A percentile compares a stretch with the other conserved stretches of the same genome.
These are phyloP conservation scores for Carduelis carduelis DNA, from an alignment of 2,797 vertebrate species.

Conservation along the genomic window DNA sequence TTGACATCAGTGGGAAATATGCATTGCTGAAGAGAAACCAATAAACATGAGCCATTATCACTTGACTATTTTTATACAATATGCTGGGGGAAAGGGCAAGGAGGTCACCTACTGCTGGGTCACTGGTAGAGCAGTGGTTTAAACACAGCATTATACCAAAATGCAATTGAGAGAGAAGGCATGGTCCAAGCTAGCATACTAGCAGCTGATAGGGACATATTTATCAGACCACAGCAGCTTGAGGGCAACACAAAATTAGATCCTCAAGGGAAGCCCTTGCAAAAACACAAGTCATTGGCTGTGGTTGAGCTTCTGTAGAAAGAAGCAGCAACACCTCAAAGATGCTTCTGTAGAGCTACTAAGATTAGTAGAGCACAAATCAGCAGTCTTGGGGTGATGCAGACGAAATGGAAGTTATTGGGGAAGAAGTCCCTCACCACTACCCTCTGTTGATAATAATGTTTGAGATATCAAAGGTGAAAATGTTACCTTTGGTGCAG, in stretches of 20 bases:
- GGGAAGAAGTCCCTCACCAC: neutral
- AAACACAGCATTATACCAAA: neutral
- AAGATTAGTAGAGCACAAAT: neutral
- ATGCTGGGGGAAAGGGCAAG: neutral
- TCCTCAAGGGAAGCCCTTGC: neutral
- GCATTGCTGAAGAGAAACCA: neutral
- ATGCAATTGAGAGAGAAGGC: neutral
- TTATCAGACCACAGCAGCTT: neutral
- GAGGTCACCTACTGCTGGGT: neutral
- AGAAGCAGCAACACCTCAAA: neutral
- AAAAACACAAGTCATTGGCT: neutral
- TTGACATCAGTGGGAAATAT: neutral
- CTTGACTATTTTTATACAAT: neutral
- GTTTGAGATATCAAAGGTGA: neutral
- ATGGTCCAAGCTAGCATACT: neutral
- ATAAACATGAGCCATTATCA: neutral
- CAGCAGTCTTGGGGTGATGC: neutral
- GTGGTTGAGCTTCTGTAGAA: neutral
- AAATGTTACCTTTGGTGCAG: neutral
- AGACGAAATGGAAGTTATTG: neutral
- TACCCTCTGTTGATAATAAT: neutral
- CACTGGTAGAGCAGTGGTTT: neutral
- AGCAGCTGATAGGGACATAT: neutral
- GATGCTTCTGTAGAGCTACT: neutral
- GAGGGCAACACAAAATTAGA: neutral